Base-by-base conservation (phyloP, 2,113 vertebrate genomes). In the Atrichornis clamosus region DNA sequence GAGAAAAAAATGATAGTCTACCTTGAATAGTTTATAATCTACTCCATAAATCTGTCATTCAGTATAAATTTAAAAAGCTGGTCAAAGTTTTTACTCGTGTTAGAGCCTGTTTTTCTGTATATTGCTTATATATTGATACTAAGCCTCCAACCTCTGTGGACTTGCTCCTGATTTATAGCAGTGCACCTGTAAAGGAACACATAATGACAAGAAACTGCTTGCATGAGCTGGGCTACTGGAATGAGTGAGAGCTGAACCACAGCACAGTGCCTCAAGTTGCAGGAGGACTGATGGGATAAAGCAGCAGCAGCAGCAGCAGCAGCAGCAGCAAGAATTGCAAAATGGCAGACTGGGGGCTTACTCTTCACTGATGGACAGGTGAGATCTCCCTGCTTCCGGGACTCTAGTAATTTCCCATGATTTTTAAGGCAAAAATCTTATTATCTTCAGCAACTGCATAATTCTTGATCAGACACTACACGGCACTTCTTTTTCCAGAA, bases 21-120 rank as follows among this genome's bases (percentile, higher is more conserved):
- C 49, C 65, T 86, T 50, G 32, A 90, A 53, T 60, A 81, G 68
- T 75, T 90, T 82, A 78, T 88, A 81, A 89, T 82, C 83, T 84
- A 58, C 60, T 72, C 28, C 46, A 84, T 92, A 89, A 90, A 94
- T 95, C 72, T 90, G 86, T 95, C 90, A 89, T 82, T 87, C 3
- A 5, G 15, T 22, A 89, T 75, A 55, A 90, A 90, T 88, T 81
- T 21, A 15, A 77, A 90, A 90, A 90, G 32, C 33, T 79, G 53
- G 19, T 18, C 27, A 20, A 68, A 75, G 13, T 49, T 93, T 77
- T 91, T 86, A 26, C 32, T 90, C 73, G 70, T 90, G 41, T 69
- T 94, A 82, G 44, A 89, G 37, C 62, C 53, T 96, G 69, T 1
- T 96, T 89, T 87, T 68, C 27, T 28, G 94, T 68, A 56, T 81